Base-by-base conservation (phyloP, 2,888 invertebrate genomes). In the Phasia obesa region DNA sequence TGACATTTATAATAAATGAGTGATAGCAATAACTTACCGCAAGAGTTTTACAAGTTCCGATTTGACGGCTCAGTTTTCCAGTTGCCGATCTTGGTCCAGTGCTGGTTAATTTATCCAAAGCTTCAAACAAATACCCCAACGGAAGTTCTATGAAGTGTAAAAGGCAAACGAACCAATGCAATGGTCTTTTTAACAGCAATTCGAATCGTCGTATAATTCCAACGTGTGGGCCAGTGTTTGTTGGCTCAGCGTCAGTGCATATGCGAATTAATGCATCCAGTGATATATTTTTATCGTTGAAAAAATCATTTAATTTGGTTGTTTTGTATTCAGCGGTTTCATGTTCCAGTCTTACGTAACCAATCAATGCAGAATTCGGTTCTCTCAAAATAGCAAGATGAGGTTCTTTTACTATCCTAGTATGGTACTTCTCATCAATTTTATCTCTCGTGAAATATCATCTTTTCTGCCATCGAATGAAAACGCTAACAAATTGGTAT, bases 221-320 rank as follows among this genome's bases (percentile, higher is more conserved):
- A 64, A 15, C 27, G 47, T 67, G 35, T 67, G 67, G 53, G 67
- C 67, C 53, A 67, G 38, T 21, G 53, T 67, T 21, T 53, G 53
- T 67, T n/a, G 53, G 67, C 67, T 51, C 53, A 67, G 38, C 35
- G 53, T 67, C 38, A 67, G 53, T 67, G 67, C 67, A 67, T 67
- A 67, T 67, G 21, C 67, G 38, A 67, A 53, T 64, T 44, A 25
- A 49, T 47, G 47, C 47, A 57, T 57, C 57, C 57, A 57, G 57
- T 57, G 57, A 57, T 57, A 17, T 57, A 31, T 57, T 57, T 27
- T 57, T 57, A 27, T 25, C 27, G 27, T 27, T 27, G 27, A 6
- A 27, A 27, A 27, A 27, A 27, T 27, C 27, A 27, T 27, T 27
- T 27, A 27, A 27, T 27, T 27, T 51, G 11, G 13, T 51, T 44